Percentiles rank a stretch among this genome's conserved stretches.
Conservation (phyloP, 2,888 invertebrate genomes). For the Xestia xanthographa region DNA sequence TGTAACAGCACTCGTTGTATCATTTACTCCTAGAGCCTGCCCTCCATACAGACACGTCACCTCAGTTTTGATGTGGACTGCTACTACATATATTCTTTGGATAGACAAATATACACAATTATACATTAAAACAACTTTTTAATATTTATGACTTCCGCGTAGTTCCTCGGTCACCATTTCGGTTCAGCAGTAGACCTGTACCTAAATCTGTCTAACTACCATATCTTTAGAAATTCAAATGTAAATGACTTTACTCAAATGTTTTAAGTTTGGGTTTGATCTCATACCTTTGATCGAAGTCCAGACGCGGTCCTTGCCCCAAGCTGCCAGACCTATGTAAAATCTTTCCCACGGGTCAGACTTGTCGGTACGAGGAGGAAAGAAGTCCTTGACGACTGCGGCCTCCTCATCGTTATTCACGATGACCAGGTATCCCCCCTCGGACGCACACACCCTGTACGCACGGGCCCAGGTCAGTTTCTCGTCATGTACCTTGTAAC, state of each 20-base stretch:
- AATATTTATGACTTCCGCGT: too few species aligned
- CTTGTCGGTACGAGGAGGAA: constrained; percentile 2
- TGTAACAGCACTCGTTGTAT: too few species aligned
- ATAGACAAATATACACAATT: too few species aligned
- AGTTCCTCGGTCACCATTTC: too few species aligned
- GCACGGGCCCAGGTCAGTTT: constrained; percentile 25
- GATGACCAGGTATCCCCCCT: constrained; percentile 44
- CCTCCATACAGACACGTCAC: too few species aligned
- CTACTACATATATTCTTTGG: too few species aligned
- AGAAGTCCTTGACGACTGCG: constrained; percentile 20
- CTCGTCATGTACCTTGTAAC: constrained; percentile 38
- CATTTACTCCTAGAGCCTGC: too few species aligned
- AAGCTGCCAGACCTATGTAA: constrained; percentile 22
- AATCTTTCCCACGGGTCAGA: constrained; percentile 17
- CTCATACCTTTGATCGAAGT: constrained; percentile 18
- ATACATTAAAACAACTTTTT: too few species aligned
- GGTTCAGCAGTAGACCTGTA: background rate
- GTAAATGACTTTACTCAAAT: background rate
- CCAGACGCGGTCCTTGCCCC: constrained; percentile 32
- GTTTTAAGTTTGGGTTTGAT: background rate
- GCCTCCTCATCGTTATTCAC: constrained; percentile 38
- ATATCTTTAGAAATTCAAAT: background rate
- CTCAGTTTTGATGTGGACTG: too few species aligned
- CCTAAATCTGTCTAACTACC: background rate
- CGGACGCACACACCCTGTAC: constrained; percentile 35